Percentiles rank a stretch among this genome's conserved stretches.
phyloP scores from a whole-genome alignment of 2,888 invertebrate genomes.

The Cataglyphis albicans region DNA sequence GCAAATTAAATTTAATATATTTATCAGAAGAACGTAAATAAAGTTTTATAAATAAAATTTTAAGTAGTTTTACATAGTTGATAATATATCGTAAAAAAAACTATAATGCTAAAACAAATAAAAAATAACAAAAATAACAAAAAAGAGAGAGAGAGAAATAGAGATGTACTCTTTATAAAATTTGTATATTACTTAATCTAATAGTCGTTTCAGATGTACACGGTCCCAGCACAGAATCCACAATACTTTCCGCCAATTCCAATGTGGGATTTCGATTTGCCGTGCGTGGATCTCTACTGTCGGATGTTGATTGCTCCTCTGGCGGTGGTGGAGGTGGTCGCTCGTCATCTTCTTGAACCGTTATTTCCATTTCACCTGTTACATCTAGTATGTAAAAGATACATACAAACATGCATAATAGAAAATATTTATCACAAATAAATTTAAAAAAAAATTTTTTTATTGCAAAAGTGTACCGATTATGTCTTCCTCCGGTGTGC shows the following conservation, averaged over 20 bases:
- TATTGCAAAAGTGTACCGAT: constrained; percentile 73
- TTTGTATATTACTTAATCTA: constrained; percentile 73
- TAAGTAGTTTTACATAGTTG: not conserved
- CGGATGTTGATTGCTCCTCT: constrained; percentile 71
- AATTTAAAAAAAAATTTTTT: constrained; percentile 1
- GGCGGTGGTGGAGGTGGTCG: constrained; percentile 77
- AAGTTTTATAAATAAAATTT: not conserved
- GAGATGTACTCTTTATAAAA: not conserved
- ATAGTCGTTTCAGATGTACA: constrained; percentile 78
- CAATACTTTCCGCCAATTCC: constrained; percentile 85
- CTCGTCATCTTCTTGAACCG: constrained; percentile 83
- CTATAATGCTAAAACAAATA: not conserved
- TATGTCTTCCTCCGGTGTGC: constrained; percentile 80
- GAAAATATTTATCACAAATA: not conserved
- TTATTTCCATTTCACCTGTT: constrained; percentile 84
- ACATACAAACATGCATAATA: constrained; percentile 31
- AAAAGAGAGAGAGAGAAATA: not conserved
- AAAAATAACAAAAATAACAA: not conserved
- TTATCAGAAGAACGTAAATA: not conserved
- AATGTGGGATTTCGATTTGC: constrained; percentile 79
- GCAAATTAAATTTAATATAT: not conserved
- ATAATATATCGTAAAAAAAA: not conserved
- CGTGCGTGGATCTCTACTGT: constrained; percentile 78
- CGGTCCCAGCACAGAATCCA: constrained; percentile 85
- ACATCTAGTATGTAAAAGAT: constrained; percentile 74